These are phyloP conservation scores for Julus scandinavius DNA, from an alignment of 2,888 invertebrate species.

Conservation along the genomic window DNA sequence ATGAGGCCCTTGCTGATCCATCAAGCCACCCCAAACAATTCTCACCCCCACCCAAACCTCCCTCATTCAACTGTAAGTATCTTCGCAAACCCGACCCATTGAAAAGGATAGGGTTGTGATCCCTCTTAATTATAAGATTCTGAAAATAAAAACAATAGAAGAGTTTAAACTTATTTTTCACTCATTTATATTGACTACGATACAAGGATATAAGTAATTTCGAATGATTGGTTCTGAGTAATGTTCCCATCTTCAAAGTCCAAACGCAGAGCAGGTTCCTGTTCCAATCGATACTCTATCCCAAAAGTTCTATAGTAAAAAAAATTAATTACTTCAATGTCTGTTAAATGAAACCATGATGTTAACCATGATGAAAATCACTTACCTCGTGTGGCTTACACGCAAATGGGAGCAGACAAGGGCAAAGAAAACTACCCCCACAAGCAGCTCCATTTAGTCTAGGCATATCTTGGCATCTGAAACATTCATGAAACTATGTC, in stretches of 20 bases:
- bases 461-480: background rate
- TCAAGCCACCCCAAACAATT: too few species aligned
- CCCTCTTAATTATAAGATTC: too few species aligned
- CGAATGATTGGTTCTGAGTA: too few species aligned
- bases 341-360: too few species aligned
- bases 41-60: too few species aligned
- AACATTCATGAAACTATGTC: background rate
- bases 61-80: too few species aligned
- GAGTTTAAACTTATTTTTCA: background rate
- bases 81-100: too few species aligned
- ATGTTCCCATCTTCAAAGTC: too few species aligned
- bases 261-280: background rate
- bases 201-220: too few species aligned
- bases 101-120: too few species aligned
- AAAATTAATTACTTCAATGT: background rate
- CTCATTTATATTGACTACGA: background rate
- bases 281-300: background rate
- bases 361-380: background rate
- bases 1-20: too few species aligned
- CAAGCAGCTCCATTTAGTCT: background rate
- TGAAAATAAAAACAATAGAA: too few species aligned
- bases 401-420: background rate
- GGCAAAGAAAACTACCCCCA: background rate
- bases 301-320: background rate
- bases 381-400: background rate